These are phyloP conservation scores for Parthenolecanium corni DNA, from an alignment of 2,888 invertebrate species.

Conservation along the genomic window DNA sequence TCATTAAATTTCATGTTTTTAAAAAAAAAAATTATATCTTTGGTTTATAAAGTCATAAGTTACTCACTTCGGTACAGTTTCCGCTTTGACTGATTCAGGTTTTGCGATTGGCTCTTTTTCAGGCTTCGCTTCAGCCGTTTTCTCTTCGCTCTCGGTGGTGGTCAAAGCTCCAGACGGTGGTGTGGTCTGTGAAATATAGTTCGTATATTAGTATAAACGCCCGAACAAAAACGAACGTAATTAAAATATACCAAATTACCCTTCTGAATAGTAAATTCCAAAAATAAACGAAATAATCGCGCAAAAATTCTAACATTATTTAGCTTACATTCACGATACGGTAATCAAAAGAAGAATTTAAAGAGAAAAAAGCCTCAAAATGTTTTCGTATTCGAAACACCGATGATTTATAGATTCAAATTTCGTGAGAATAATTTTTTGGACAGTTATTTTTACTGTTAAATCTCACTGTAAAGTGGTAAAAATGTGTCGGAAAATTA, in stretches of 20 bases:
- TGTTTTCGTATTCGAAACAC: background rate
- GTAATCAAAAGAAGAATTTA: constrained; percentile 4
- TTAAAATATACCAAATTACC: background rate
- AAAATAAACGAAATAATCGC: constrained; percentile 25
- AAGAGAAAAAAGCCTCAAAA: background rate
- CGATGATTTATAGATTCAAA: background rate
- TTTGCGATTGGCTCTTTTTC: too few species aligned
- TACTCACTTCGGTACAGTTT: too few species aligned
- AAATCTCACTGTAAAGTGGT: constrained; percentile 1
- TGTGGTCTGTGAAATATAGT: too few species aligned
- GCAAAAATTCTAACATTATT: constrained; percentile 26
- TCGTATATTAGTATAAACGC: too few species aligned
- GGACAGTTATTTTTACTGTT: constrained; percentile 15
- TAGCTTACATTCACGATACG: background rate
- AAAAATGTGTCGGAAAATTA: constrained; percentile 20
- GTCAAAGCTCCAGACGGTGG: background rate
- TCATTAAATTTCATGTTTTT: too few species aligned
- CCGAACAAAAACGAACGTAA: too few species aligned
- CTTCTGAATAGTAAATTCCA: constrained; percentile 24
- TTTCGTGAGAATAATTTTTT: constrained; percentile 1
- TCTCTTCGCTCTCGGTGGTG: too few species aligned
- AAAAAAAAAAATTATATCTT: too few species aligned
- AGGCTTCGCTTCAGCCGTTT: too few species aligned
- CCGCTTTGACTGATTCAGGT: too few species aligned
- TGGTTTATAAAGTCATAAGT: too few species aligned